phyloP scores from a whole-genome alignment of 2,113 vertebrate species.

The Montifringilla adamsi region DNA sequence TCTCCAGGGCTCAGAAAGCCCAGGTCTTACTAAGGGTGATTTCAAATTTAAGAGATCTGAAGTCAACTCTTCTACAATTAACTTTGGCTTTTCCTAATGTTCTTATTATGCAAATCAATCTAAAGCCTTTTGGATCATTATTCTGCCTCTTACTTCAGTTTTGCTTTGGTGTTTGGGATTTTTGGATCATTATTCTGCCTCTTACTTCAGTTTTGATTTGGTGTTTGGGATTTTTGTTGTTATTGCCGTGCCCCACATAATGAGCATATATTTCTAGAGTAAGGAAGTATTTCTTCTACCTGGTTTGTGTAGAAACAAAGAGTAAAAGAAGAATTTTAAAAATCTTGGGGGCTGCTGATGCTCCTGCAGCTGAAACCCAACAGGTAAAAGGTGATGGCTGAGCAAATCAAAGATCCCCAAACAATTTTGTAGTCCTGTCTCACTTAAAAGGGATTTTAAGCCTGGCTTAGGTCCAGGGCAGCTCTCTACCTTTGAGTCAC shows the following conservation, averaged over 20 bases:
- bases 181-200: not conserved
- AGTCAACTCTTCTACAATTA: not conserved
- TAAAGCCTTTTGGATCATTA: not conserved
- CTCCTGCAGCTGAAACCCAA: not conserved
- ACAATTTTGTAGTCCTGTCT: not conserved
- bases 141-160: not conserved
- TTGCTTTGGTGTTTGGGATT: not conserved
- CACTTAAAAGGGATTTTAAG: conserved; percentile 50
- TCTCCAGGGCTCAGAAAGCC: not conserved
- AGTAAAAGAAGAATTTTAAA: not conserved
- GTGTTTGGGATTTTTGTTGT: not conserved
- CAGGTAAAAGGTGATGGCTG: not conserved
- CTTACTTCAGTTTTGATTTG: not conserved
- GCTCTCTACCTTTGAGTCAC: conserved; percentile 48
- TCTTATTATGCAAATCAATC: not conserved
- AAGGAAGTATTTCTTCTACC: not conserved
- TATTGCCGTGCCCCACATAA: not conserved
- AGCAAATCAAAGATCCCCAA: not conserved
- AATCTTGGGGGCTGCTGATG: not conserved
- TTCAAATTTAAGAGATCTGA: not conserved
- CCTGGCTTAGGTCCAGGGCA: conserved; percentile 51
- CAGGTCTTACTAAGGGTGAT: not conserved
- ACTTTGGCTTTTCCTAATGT: not conserved
- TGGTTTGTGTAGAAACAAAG: not conserved
- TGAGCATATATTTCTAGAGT: not conserved